A percentile compares a stretch with the other conserved stretches of the same genome.
These are phyloP conservation scores for Alaudala cheleensis DNA, from an alignment of 2,113 vertebrate genomes.

Conservation along the genomic window DNA sequence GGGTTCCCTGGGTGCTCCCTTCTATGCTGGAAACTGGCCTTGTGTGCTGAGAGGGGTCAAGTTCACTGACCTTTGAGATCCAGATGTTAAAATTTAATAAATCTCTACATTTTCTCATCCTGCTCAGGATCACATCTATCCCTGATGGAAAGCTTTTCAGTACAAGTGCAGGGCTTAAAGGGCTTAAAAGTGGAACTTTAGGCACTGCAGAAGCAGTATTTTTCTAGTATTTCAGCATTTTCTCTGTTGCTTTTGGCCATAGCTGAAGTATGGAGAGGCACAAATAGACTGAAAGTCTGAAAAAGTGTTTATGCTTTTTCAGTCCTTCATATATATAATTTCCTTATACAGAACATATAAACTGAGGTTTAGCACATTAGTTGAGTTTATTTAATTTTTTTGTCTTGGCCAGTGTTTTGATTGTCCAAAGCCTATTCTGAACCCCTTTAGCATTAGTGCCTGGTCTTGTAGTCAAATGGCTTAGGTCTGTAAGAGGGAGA, in stretches of 20 bases:
- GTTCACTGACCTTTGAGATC: not conserved
- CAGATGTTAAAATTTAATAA: not conserved
- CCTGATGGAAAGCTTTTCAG: not conserved
- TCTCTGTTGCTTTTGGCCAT: slow-evolving; percentile 45
- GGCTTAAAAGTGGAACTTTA: not conserved
- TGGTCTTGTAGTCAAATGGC: not conserved
- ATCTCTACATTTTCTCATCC: not conserved
- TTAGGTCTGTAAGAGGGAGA: not conserved
- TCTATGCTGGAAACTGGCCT: not conserved
- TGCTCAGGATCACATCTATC: not conserved
- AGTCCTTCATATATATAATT: slow-evolving; percentile 11
- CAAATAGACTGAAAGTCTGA: slow-evolving; percentile 2
- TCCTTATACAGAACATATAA: slow-evolving; percentile 11
- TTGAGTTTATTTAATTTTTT: slow-evolving; percentile 36
- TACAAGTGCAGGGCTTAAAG: not conserved
- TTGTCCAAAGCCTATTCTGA: not conserved
- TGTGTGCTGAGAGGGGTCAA: not conserved
- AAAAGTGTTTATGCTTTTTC: slow-evolving; percentile 29
- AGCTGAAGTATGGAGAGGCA: not conserved
- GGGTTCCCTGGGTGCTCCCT: not conserved
- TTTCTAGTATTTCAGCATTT: slow-evolving; percentile 43
- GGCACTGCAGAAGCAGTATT: not conserved
- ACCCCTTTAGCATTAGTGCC: not conserved
- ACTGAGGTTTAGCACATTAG: slow-evolving; percentile 49
- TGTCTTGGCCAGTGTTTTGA: not conserved